phyloP scores from a whole-genome alignment of 1,140 invertebrate species.

The Hyles euphorbiae region DNA sequence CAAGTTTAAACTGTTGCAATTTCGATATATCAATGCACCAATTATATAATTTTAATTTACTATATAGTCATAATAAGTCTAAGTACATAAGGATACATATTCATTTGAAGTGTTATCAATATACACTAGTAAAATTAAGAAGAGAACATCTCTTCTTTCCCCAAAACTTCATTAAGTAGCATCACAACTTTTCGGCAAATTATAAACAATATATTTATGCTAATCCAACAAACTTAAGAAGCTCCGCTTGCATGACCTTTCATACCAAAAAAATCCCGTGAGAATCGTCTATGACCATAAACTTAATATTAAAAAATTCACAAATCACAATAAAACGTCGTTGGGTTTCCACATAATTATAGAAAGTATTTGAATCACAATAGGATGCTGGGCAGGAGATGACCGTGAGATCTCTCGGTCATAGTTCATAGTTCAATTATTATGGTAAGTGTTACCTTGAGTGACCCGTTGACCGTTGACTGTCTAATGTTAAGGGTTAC shows the following conservation, averaged over 20 bases:
- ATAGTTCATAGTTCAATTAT: constrained; percentile 45
- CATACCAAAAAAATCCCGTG: background rate
- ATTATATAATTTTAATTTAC: no score
- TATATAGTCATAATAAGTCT: no score
- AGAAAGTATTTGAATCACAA: constrained; percentile 38
- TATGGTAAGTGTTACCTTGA: constrained; percentile 46
- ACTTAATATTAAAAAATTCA: constrained; percentile 12
- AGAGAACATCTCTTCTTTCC: no score
- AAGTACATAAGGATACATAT: no score
- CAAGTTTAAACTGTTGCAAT: no score
- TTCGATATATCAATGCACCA: no score
- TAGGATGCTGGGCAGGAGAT: constrained; percentile 42
- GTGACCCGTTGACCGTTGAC: constrained; percentile 53
- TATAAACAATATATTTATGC: no score
- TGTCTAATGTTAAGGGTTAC: background rate
- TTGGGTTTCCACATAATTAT: constrained; percentile 48
- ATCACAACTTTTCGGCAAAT: no score
- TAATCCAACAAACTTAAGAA: background rate
- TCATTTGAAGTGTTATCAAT: no score
- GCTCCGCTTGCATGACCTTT: constrained; percentile 17
- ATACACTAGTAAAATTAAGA: no score
- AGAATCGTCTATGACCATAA: background rate
- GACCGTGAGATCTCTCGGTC: constrained; percentile 44
- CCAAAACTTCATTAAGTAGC: no score
- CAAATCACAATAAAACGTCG: constrained; percentile 21